Evolutionary conservation across 92 coral and sea anemone genomes (phyloP), one percentile per base, ranked within the genome.

Genomic region (Paragorgia papillata): DNA sequence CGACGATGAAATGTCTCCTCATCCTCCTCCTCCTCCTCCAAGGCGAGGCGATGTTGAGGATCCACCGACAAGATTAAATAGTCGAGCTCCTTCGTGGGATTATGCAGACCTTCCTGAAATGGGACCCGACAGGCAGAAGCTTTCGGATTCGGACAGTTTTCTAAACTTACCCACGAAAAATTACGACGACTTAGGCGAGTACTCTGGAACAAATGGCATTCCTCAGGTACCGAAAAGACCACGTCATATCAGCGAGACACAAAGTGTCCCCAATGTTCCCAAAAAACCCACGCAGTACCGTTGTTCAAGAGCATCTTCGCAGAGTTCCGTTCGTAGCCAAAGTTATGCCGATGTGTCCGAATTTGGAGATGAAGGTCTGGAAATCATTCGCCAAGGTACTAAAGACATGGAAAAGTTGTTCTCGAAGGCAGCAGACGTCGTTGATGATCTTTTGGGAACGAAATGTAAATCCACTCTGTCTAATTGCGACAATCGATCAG

Each of bases 1-100:
- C 15, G 95, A 84, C 43, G 93, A 86, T 3, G 87, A 91, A 49
- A 66, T 79, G 60, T 84, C 97, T 9, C 88, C 95, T 14, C 77
- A 70, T 34, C 98, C 98, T 27, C 98, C 98, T 21, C 84, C 95
- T 56, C 98, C 98, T 84, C 98, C 98, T 60, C 98, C 97, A 15
- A 56, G 62, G 30, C 86, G 98, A 56, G 80, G 92, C 19, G 98
- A 91, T 62, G 82, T 88, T 9, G 98, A 91, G 19, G 98, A 94
- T 56, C 88, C 97, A 1, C 92, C 97, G 89, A 84, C 87, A 82
- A 90, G 67, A 83, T 88, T 66, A 81, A 86, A 65, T 66, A 81
- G 57, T 76, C 90, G 78, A 31, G 86, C 31, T 91, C 89, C 62
- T 85, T 86, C 69, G 4, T 94, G 98, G 98, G 98, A 94, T 67